These are phyloP conservation scores for Potorous gilbertii DNA, from an alignment of 2,797 vertebrate genomes.

Conservation along the genomic window DNA sequence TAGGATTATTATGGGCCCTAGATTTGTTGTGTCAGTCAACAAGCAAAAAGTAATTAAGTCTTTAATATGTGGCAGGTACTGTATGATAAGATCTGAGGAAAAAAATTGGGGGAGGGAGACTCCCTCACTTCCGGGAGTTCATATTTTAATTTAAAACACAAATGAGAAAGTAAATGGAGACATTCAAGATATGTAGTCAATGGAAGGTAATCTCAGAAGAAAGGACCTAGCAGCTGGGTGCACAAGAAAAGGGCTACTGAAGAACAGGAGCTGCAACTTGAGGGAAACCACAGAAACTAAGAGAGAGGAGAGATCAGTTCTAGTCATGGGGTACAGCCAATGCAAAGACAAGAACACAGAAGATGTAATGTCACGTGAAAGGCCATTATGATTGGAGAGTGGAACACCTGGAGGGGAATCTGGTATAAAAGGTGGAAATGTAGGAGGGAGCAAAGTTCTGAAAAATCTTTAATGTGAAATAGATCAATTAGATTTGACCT, in stretches of 20 bases:
- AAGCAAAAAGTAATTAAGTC: not conserved
- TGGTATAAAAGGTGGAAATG: not conserved
- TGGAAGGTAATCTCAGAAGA: not conserved
- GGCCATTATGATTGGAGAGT: not conserved
- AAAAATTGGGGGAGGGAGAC: not conserved
- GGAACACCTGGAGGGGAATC: not conserved
- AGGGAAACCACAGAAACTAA: not conserved
- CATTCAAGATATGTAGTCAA: not conserved
- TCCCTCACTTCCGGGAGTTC: not conserved
- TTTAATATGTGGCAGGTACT: not conserved
- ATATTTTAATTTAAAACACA: not conserved
- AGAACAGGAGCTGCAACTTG: not conserved
- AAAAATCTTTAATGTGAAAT: not conserved
- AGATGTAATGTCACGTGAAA: not conserved
- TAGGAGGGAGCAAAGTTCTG: not conserved
- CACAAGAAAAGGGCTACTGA: not conserved
- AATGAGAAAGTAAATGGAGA: not conserved
- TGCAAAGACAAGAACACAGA: not conserved
- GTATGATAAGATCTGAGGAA: not conserved
- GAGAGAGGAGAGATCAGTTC: not conserved
- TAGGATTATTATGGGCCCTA: not conserved
- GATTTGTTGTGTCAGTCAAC: not conserved
- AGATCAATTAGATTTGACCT: not conserved
- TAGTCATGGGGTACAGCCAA: not conserved
- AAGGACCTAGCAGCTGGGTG: not conserved